These are phyloP conservation scores for Gobio occitaniae DNA, from an alignment of 2,797 vertebrate species.

Conservation along the genomic window DNA sequence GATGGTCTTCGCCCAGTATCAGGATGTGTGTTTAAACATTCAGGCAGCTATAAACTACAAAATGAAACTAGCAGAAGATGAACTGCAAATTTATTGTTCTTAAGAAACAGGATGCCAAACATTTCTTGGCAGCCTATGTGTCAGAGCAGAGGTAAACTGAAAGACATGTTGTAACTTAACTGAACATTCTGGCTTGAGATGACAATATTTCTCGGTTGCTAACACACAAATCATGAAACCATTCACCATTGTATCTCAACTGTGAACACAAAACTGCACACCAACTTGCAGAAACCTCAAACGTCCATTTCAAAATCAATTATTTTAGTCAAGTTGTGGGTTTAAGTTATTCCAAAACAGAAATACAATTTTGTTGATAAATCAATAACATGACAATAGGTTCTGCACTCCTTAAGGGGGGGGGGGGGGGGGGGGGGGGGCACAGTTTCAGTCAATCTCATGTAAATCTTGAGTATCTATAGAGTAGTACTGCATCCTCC, in stretches of 20 bases:
- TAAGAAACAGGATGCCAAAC: slow-evolving; percentile 5
- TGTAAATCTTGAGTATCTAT: too few relatives aligned
- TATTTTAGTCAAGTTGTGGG: not conserved
- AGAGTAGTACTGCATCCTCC: too few relatives aligned
- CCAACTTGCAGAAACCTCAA: not conserved
- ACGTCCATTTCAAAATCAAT: not conserved
- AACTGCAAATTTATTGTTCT: not conserved
- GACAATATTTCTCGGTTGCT: not conserved
- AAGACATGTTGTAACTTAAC: not conserved
- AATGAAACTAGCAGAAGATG: not conserved
- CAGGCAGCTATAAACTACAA: not conserved
- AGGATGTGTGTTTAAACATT: not conserved
- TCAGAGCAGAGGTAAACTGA: not conserved
- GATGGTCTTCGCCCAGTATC: not conserved
- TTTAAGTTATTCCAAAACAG: too few relatives aligned
- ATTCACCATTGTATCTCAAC: not conserved
- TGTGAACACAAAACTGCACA: not conserved
- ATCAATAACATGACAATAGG: too few relatives aligned
- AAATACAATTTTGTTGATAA: too few relatives aligned
- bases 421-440: too few relatives aligned
- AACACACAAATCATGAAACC: not conserved
- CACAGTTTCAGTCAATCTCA: too few relatives aligned
- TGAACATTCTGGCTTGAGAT: not conserved
- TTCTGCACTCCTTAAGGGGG: too few relatives aligned
- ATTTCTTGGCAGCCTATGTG: not conserved